A percentile compares a stretch with the other conserved stretches of the same genome.
Evolutionary conservation across 1,140 invertebrate genomes (phyloP).

Genomic region (Psix sp.): DNA sequence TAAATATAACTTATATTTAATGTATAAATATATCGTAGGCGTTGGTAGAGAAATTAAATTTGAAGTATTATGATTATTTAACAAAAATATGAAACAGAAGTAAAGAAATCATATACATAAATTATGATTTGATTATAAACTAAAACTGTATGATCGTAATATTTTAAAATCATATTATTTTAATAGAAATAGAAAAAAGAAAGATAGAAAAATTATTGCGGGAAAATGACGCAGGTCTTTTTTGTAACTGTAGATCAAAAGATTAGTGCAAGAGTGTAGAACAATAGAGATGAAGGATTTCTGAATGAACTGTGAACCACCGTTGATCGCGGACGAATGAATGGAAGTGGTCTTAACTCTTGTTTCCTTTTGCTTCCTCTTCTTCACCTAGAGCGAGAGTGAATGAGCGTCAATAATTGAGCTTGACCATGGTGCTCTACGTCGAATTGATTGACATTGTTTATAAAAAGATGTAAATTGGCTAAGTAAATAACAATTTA

Average conservation of each 20-base stretch:
- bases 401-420: conserved; percentile 60
- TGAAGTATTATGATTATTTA: no score
- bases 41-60: no score
- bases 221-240: conserved; percentile 39
- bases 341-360: conserved; percentile 59
- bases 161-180: no score
- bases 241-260: conserved; percentile 28
- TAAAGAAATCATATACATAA: no score
- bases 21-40: no score
- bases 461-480: no score
- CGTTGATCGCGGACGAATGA: conserved; percentile 62
- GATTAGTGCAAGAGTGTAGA: conserved; percentile 41
- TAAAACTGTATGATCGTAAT: no score
- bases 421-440: conserved; percentile 51
- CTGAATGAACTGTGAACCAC: conserved; percentile 65
- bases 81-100: no score
- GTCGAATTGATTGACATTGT: no score
- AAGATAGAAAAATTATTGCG: conserved; percentile 21
- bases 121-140: no score
- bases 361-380: conserved; percentile 61
- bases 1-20: no score
- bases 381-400: conserved; percentile 60
- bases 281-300: conserved; percentile 62
- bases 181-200: conserved; percentile 8
- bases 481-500: no score